Evolutionary conservation across 2,888 invertebrate genomes (phyloP), one percentile per base, ranked within the genome.

Genomic region (Notodonta ziczac): DNA sequence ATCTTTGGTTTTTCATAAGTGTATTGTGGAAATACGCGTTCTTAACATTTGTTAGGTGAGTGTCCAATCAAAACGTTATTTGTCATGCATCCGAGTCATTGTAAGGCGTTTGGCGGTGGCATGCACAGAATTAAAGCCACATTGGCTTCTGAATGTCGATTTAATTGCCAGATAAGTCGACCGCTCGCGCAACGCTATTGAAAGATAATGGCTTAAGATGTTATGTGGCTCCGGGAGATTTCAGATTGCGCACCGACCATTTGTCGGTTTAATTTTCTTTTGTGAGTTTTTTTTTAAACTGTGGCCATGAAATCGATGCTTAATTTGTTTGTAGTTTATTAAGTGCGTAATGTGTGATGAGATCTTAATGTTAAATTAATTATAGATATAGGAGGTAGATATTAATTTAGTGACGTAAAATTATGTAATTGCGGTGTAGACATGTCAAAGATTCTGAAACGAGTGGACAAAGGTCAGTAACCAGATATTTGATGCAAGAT

Each of bases 141-240:
- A 86, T 87, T 83, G 90, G 88, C 93, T 92, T 89, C 92, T 90
- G 93, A 91, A 93, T 92, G 93, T 91, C 89, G 93, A 93, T 93
- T 91, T 93, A 93, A 93, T 93, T 93, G 92, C 89, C 82, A 88
- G 93, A 93, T 93, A 93, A 91, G 88, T 89, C 88, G 80, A 76
- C 77, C 82, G 84, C 84, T 82, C 83, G 84, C 87, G 87, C 88
- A 88, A 85, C 87, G 82, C 87, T 84, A 91, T 91, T 90, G 85
- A 87, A 88, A 90, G 88, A 91, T 91, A 90, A 91, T 91, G 87
- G 86, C 83, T 87, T 85, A 82, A 90, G 89, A 90, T 90, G 89
- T 90, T 90, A 86, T 84, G 87, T 84, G 80, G 85, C 84, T 85
- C 87, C 87, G 83, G 83, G 83, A 89, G 89, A 90, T 86, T 73